These are phyloP conservation scores for Hydrochoerus hydrochaeris DNA, from an alignment of 2,113 vertebrate genomes.

Conservation along the genomic window DNA sequence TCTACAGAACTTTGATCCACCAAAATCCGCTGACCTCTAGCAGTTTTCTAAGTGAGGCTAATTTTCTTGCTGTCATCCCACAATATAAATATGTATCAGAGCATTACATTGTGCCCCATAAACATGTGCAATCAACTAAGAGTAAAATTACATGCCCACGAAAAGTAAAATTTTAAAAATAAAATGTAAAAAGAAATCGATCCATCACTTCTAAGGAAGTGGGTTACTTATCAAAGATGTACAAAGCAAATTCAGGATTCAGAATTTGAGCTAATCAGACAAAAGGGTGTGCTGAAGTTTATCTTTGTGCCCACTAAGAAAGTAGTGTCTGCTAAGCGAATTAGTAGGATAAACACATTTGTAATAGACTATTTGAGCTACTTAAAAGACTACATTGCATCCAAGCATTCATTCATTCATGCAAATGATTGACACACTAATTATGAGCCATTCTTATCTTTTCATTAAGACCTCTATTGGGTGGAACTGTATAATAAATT, in stretches of 20 bases:
- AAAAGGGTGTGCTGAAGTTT: not conserved
- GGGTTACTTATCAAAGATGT: not conserved
- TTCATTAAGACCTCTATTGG: slow-evolving; percentile 46
- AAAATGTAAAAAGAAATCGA: not conserved
- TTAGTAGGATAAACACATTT: slow-evolving; percentile 50
- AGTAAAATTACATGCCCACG: not conserved
- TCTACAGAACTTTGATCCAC: not conserved
- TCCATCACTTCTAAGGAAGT: not conserved
- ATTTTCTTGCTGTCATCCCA: not conserved
- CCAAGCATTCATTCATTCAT: slow-evolving; percentile 58
- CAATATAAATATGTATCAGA: not conserved
- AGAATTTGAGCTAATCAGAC: slow-evolving; percentile 30
- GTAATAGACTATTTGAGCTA: slow-evolving; percentile 57
- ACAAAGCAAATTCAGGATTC: not conserved
- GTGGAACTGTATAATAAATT: slow-evolving; percentile 15
- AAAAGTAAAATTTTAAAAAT: not conserved
- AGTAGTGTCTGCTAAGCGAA: slow-evolving; percentile 59
- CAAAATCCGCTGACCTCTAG: not conserved
- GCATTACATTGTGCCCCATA: not conserved
- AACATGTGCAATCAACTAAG: not conserved
- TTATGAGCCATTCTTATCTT: slow-evolving; percentile 57
- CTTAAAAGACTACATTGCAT: slow-evolving; percentile 66
- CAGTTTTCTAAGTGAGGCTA: not conserved
- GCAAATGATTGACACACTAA: slow-evolving; percentile 60
- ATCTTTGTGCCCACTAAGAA: slow-evolving; percentile 31